Evolutionary conservation across 2,797 vertebrate species (phyloP).

Genomic region (Dendrocincla fuliginosa): DNA sequence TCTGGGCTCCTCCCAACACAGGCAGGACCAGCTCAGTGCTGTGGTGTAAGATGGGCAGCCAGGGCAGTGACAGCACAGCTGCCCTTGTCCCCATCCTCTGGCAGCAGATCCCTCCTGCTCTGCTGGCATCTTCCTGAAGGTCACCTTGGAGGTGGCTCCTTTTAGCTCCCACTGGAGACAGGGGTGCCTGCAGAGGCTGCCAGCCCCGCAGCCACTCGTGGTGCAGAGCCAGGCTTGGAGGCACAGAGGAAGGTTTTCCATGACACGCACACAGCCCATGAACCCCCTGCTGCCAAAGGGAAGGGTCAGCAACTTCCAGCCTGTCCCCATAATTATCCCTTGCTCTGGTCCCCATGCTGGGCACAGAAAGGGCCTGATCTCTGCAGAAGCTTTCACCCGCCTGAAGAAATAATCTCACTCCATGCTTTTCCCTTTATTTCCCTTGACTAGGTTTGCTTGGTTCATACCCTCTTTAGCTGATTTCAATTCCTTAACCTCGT

Average conservation of each 20-base stretch:
- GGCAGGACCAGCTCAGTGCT: not conserved
- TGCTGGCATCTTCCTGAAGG: not conserved
- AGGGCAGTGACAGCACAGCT: not conserved
- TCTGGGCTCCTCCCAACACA: not conserved
- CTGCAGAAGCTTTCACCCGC: not conserved
- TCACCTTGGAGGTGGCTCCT: not conserved
- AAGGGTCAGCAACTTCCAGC: not conserved
- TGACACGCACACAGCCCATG: fast-evolving
- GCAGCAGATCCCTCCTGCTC: fast-evolving
- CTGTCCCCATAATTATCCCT: fast-evolving
- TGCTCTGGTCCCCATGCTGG: not conserved
- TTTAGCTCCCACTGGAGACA: fast-evolving
- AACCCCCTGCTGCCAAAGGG: not conserved
- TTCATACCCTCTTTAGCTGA: not conserved
- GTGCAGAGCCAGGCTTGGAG: fast-evolving
- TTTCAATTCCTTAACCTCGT: not conserved
- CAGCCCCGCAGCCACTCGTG: not conserved
- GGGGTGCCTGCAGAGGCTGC: not conserved
- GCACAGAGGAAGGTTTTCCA: not conserved
- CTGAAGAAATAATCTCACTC: not conserved
- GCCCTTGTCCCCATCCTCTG: fast-evolving
- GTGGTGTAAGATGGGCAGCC: fast-evolving
- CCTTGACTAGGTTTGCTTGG: not conserved
- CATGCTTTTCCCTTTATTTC: not conserved
- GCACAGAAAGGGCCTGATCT: not conserved